Base-by-base conservation (phyloP, 2,888 invertebrate species). In the Acanthoscelides obtectus region DNA sequence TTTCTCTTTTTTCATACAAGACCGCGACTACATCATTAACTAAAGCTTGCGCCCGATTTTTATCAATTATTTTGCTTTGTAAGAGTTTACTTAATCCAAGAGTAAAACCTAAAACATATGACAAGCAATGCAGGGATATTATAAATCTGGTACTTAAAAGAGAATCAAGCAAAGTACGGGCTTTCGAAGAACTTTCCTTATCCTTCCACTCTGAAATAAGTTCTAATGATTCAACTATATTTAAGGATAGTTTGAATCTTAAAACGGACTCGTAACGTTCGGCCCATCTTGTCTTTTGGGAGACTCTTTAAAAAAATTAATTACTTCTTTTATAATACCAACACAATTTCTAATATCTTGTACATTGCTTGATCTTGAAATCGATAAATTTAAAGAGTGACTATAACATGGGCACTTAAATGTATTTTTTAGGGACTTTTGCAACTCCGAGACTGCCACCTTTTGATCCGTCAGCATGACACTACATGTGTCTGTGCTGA, bases 261-360 rank as follows among this genome's bases (percentile, higher is more conserved):
- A 70, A 68, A 22, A 72, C 63, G 17, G 70, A 22, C n/a, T 68
- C 71, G 25, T 72, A 69, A 22, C 72, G 4, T 63, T 71, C 72
- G 22, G 66, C 20, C 71, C 72, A 72, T 68, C 72, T 67, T 8
- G 68, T 71, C 66, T 71, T 68, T 64, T 20, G n/a, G 67, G 22
- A 17, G 68, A 72, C n/a, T n/a, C 27, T 22, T 66, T 72, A n/a
- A 72, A 72, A 72, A 71, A 73, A n/a, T 22, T 17, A n/a, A 73
- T 70, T 20, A 67, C 65, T 72, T 73, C 72, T 45, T 73, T 70
- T 17, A 73, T 73, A 22, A 67, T 69, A 17, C 73, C 73, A 4
- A 73, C 72, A 64, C 66, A 63, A 22, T 73, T 73, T 45, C 68
- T 68, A 22, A 73, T 70, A 67, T 68, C 68, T 67, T 72, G 70